Evolutionary conservation across 2,797 vertebrate genomes (phyloP), one percentile per base, ranked within the genome.

Genomic region (Erethizon dorsatum): DNA sequence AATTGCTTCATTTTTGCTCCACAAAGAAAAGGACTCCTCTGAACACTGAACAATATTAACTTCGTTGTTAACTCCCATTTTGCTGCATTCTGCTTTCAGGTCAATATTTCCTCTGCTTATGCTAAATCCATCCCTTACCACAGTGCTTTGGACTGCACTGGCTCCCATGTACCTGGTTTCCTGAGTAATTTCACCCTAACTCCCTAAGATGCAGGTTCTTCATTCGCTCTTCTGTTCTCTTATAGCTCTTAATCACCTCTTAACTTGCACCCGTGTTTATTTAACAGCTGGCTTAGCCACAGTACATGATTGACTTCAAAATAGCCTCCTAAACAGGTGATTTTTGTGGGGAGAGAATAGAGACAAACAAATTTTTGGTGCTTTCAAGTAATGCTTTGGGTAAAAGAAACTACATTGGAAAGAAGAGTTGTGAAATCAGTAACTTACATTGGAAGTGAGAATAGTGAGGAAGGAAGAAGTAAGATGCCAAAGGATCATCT

Each of bases 31-130:
- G 86, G 57, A 50, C 92, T 97, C 37, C 90, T 97, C 80, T 97
- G 96, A 97, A 95, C 85, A 93, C 57, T 78, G 97, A 86, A 63
- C 94, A 96, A 97, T 97, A 97, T 98, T 98, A 97, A 96, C 96
- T 98, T 95, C 96, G 79, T 92, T 89, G 31, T 96, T 96, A 96
- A 95, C 95, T 92, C 92, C 28, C 41, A 61, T 95, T 88, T 56
- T 96, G 92, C 94, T 78, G 67, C 14, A 61, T 80, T 82, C 78
- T 90, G 6, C 63, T 15, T 95, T 67, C 88, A 88, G 65, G 88
- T 94, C 97, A 96, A 0, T 79, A 65, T 67, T 63, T 24, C 75
- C 50, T 71, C 26, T 50, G 28, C 15, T 28, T 89, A 61, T 90
- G 47, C 61, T 83, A 69, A 75, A 26, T 73, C 22, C 56, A 65